phyloP scores from a whole-genome alignment of 2,888 invertebrate species.

The Eupeodes latifasciatus region DNA sequence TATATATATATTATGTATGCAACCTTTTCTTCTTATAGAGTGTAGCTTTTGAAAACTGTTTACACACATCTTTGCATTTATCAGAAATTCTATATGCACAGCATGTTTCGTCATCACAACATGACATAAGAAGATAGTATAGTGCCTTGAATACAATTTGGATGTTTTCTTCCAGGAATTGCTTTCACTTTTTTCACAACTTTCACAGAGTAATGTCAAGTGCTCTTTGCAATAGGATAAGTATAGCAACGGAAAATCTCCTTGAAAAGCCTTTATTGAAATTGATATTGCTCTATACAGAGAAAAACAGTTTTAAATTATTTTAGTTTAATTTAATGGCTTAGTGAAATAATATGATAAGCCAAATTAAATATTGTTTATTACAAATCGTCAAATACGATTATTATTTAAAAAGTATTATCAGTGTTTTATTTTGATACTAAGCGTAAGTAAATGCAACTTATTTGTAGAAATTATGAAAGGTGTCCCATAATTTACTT shows the following conservation, averaged over 20 bases:
- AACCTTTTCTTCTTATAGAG: neutral
- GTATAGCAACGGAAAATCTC: neutral
- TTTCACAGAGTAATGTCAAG: neutral
- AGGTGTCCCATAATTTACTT: no score
- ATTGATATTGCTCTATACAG: neutral
- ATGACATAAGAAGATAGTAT: neutral
- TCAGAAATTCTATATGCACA: neutral
- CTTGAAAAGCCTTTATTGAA: neutral
- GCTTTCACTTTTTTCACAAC: neutral
- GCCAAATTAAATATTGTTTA: no score
- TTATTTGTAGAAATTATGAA: no score
- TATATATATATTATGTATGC: no score
- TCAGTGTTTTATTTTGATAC: no score
- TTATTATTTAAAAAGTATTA: no score
- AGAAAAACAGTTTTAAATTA: neutral
- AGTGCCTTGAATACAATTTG: conserved; percentile 5
- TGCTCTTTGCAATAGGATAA: neutral
- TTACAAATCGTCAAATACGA: no score
- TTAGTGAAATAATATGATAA: no score
- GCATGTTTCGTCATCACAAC: neutral
- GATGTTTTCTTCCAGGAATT: neutral
- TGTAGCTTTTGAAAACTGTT: neutral
- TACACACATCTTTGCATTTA: neutral
- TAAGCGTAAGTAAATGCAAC: no score
- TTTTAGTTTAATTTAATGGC: neutral